Evolutionary conservation across 2,888 invertebrate species (phyloP), one percentile per base, ranked within the genome.

Genomic region (Drosophila barbarae): DNA sequence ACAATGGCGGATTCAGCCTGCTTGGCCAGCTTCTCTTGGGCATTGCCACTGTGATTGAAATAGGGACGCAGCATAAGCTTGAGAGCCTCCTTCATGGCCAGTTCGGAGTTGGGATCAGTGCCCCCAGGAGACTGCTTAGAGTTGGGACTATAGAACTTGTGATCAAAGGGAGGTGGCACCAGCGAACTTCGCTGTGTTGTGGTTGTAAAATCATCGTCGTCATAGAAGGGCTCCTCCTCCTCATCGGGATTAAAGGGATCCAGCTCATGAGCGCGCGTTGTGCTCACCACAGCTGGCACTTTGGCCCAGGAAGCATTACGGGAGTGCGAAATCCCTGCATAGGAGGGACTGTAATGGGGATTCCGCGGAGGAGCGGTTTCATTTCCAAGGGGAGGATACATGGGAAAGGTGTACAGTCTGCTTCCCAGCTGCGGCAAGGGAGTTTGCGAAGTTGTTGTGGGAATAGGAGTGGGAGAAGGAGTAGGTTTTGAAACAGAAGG

Each of bases 341-440:
- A 89, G 3, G 87, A 69, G 0, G 84, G 81, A 74, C 88, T 89
- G 21, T 89, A 89, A 26, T 86, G 86, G 0, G 88, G 88, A 50
- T 71, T 73, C 28, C 67, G 72, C 5, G 42, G 26, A 21, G 70
- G 58, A 7, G 69, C 39, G 5, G 80, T 80, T 1, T 70, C 70
- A 71, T 86, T 84, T 6, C 55, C 69, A 8, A 83, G 30, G 1
- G 79, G 63, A 10, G 88, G 86, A 60, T 86, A 86, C 5, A 81
- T 76, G 21, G 75, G 78, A 52, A 66, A 77, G 1, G 68, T 75
- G 4, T 74, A 70, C 4, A 86, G 65, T 39, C 69, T 76, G 23
- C 60, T 60, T 8, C 38, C 46, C 18, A 60, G 7, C 61, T 61
- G 44, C 1, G 59, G 59, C 3, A 73, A 64, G 26, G 56, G 56